A percentile compares a stretch with the other conserved stretches of the same genome.
Conservation (phyloP, 1,140 invertebrate species). For the Littorina saxatilis region DNA sequence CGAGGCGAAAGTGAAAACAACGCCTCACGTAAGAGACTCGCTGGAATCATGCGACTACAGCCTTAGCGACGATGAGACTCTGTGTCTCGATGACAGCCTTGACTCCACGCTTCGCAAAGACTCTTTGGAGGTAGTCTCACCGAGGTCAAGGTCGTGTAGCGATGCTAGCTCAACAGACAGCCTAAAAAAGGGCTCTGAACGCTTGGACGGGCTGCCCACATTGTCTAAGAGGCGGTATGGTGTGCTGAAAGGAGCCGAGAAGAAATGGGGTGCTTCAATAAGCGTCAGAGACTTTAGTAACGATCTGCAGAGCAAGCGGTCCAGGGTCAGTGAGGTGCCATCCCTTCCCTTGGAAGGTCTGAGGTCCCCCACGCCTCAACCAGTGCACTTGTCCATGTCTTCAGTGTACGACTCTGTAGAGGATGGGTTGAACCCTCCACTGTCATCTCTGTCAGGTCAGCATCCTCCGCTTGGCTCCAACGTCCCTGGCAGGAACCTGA, state of each 20-base stretch:
- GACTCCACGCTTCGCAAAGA: not conserved
- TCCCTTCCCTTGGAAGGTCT: not conserved
- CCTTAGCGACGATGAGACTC: constrained; percentile 5
- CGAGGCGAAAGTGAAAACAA: not conserved
- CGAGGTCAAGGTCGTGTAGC: constrained; percentile 2
- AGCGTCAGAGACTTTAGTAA: no score
- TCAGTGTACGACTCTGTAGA: not conserved
- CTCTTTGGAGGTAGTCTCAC: constrained; percentile 12
- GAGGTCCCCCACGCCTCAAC: not conserved
- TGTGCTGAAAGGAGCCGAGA: no score
- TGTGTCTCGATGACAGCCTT: not conserved
- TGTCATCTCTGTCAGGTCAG: not conserved
- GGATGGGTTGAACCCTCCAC: not conserved
- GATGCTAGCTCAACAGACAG: not conserved
- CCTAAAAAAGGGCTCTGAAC: not conserved
- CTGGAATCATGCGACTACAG: not conserved
- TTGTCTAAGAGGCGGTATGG: no score
- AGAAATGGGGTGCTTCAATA: no score
- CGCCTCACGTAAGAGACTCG: not conserved
- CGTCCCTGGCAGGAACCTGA: not conserved
- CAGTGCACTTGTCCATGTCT: constrained; percentile 9
- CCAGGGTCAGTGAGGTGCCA: not conserved
- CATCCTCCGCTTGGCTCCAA: not conserved
- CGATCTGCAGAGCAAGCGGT: not conserved
- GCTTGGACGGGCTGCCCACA: no score